Conservation (phyloP, 2,888 invertebrate genomes). For the Diarsia rubi region DNA sequence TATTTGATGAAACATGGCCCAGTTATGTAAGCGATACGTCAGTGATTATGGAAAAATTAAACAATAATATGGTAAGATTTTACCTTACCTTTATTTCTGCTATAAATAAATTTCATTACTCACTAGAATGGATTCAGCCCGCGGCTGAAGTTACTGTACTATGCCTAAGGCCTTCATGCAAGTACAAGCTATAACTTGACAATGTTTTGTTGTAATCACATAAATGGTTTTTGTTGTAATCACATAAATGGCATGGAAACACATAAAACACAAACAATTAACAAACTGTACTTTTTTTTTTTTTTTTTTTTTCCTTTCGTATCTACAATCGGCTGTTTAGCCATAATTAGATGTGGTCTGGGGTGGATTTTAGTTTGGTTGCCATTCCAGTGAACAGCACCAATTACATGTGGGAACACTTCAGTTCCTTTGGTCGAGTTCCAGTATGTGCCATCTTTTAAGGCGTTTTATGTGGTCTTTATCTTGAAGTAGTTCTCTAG, state of each 20-base stretch:
- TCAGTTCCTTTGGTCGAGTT: too few relatives aligned
- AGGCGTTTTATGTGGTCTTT: too few relatives aligned
- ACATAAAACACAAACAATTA: neutral
- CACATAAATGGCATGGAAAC: neutral
- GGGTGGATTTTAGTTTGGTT: too few relatives aligned
- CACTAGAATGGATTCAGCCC: neutral
- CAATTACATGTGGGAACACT: too few relatives aligned
- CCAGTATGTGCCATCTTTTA: too few relatives aligned
- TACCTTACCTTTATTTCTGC: neutral
- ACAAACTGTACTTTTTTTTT: neutral
- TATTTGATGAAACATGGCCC: slow-evolving; percentile 91
- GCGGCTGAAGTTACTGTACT: neutral
- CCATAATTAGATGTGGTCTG: too few relatives aligned
- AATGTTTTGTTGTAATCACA: neutral
- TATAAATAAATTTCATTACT: neutral
- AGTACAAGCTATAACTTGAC: neutral
- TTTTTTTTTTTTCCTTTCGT: too few relatives aligned
- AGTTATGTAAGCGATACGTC: slow-evolving; percentile 88
- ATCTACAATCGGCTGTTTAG: too few relatives aligned
- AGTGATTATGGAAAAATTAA: slow-evolving; percentile 84
- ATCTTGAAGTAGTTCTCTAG: too few relatives aligned
- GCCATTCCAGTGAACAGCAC: too few relatives aligned
- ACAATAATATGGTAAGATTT: slow-evolving; percentile 54
- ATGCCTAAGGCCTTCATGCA: neutral
- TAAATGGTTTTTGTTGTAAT: too few relatives aligned